These are phyloP conservation scores for Microtus oregoni DNA, from an alignment of 2,113 vertebrate species.

Conservation along the genomic window DNA sequence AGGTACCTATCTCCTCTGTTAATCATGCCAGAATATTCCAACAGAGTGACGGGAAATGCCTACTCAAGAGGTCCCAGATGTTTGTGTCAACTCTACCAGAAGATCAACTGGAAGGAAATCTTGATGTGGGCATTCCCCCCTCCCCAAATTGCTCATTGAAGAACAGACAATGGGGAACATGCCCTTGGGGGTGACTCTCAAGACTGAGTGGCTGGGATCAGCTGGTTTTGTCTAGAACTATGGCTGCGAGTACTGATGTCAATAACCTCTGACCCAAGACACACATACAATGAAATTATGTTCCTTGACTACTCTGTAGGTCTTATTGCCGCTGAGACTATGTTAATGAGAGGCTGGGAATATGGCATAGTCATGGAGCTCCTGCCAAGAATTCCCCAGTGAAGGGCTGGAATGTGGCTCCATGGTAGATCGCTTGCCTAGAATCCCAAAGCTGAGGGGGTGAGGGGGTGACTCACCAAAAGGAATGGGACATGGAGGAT, in stretches of 20 bases:
- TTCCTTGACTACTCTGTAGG: neutral
- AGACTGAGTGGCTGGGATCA: neutral
- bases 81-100: neutral
- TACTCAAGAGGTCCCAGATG: neutral
- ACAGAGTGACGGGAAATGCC: neutral
- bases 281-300: neutral
- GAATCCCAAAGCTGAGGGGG: neutral
- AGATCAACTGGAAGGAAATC: neutral
- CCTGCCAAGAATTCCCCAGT: neutral
- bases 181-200: neutral
- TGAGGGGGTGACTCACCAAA: neutral
- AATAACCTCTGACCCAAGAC: neutral
- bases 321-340: neutral
- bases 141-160: neutral
- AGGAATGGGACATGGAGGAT: neutral
- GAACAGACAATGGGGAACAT: neutral
- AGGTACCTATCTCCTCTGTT: neutral
- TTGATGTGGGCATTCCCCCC: too few relatives aligned
- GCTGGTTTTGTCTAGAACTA: neutral
- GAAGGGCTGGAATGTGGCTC: neutral
- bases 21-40: neutral
- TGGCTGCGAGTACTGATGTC: neutral
- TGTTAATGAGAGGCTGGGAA: neutral
- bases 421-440: neutral
- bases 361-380: neutral